Evolutionary conservation across 2,888 invertebrate genomes (phyloP).

Genomic region (Philopedon plagiatum): DNA sequence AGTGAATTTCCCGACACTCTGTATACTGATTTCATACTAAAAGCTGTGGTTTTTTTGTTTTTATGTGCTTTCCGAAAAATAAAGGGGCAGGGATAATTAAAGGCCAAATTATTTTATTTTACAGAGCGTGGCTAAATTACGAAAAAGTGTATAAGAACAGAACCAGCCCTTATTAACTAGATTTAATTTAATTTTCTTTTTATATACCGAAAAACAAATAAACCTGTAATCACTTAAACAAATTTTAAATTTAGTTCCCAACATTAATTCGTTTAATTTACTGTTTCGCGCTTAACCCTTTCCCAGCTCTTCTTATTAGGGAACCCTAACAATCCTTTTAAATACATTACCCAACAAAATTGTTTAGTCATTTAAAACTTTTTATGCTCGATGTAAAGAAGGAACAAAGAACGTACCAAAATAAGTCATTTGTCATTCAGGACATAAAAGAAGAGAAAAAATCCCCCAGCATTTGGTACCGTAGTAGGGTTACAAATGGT

Average conservation of each 20-base stretch:
- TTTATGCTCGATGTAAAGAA: constrained; percentile 25
- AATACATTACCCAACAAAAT: constrained; percentile 28
- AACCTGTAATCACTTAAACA: neutral
- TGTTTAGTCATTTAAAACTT: constrained; percentile 23
- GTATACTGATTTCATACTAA: no score
- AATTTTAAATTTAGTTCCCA: neutral
- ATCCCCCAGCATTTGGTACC: constrained; percentile 4
- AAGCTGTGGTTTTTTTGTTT: no score
- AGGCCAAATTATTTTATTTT: no score
- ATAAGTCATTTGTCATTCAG: constrained; percentile 49
- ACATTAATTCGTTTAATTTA: constrained; percentile 4
- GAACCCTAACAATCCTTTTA: constrained; percentile 4
- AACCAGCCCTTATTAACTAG: no score
- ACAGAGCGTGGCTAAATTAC: no score
- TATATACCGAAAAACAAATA: neutral
- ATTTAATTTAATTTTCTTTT: no score
- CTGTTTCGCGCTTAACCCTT: neutral
- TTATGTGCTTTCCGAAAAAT: no score
- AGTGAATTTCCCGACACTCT: no score
- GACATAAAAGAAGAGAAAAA: constrained; percentile 32
- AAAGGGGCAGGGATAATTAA: no score
- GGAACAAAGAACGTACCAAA: constrained; percentile 44
- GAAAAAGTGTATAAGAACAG: no score
- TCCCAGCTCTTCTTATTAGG: neutral
- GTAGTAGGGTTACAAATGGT: constrained; percentile 22